Evolutionary conservation across 2,797 vertebrate genomes (phyloP), one percentile per base, ranked within the genome.

Genomic region (Gymnoscopelus microlampas): DNA sequence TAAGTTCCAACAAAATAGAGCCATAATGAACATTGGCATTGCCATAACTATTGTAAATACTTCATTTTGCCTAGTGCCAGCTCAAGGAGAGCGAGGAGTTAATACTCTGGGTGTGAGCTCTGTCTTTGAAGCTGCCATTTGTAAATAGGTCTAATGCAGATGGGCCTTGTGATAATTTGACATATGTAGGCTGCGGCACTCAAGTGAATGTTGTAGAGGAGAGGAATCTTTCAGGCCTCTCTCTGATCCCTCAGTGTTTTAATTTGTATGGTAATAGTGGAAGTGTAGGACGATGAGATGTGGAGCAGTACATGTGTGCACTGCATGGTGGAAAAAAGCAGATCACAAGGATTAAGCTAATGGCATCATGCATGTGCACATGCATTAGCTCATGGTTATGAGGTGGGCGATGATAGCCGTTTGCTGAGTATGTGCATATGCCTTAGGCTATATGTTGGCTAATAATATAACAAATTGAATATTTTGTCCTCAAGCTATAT

Each of bases 401-500:
- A 44, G 39, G 39, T 44, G 39, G 39, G 39, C 8, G 39, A 10
- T 3, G 39, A 44, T 44, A 44, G 39, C 39, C 7, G 5, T 54
- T 54, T 15, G 53, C 23, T 10, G 47, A 5, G 15, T 6, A 48
- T 24, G 55, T 26, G 9, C 60, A 5, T 32, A 60, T 5, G 49
- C 13, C 39, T 44, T 10, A 10, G 39, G 39, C 39, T 44, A 12
- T 73, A 5, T 19, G 29, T 78, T 59, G 54, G 63, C 51, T 60
- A 51, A 5, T 50, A 53, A 14, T 56, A 11, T 24, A 70, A 47
- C 19, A 70, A 39, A 68, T 65, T 65, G 50, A 2, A 65, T 72
- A 57, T 48, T 19, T 68, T 75, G 50, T 53, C 60, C 63, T 81
- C 50, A 15, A 69, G 68, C 63, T 72, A 39, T 64, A 61, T 44